A percentile compares a stretch with the other conserved stretches of the same genome.
Conservation (phyloP, 2,113 vertebrate genomes). For the Fulica atra region DNA sequence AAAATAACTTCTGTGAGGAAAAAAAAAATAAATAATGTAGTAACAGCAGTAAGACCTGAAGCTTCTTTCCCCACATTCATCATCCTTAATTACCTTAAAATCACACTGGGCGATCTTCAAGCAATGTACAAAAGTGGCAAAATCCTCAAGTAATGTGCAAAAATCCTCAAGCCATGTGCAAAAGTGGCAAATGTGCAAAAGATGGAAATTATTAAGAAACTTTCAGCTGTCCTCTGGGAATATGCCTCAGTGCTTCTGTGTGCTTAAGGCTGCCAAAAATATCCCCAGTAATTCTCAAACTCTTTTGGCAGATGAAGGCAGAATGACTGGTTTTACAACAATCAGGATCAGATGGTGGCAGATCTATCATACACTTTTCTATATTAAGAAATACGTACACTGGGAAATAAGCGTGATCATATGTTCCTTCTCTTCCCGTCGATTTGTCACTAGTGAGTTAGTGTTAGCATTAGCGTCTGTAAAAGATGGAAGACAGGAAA, state of each 20-base stretch:
- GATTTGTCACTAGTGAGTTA: constrained; percentile 8
- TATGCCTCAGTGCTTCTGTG: constrained; percentile 39
- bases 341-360: constrained; percentile 64
- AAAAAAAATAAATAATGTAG: neutral
- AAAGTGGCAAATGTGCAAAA: neutral
- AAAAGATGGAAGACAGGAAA: constrained; percentile 18
- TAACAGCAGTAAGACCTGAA: neutral
- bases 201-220: constrained; percentile 39
- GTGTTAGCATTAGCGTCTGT: neutral
- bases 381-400: constrained; percentile 46
- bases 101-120: neutral
- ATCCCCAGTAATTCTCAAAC: constrained; percentile 47
- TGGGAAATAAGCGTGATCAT: constrained; percentile 50
- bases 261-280: constrained; percentile 54
- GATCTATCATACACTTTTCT: constrained; percentile 50
- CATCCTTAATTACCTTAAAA: constrained; percentile 39
- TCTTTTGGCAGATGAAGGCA: constrained; percentile 64
- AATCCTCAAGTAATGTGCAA: neutral
- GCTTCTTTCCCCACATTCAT: neutral
- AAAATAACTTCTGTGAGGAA: neutral
- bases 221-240: constrained; percentile 53
- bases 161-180: neutral
- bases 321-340: constrained; percentile 69
- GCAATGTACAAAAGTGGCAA: neutral
- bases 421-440: constrained; percentile 1